Evolutionary conservation across 2,113 vertebrate species (phyloP).

Genomic region (Psophia crepitans): DNA sequence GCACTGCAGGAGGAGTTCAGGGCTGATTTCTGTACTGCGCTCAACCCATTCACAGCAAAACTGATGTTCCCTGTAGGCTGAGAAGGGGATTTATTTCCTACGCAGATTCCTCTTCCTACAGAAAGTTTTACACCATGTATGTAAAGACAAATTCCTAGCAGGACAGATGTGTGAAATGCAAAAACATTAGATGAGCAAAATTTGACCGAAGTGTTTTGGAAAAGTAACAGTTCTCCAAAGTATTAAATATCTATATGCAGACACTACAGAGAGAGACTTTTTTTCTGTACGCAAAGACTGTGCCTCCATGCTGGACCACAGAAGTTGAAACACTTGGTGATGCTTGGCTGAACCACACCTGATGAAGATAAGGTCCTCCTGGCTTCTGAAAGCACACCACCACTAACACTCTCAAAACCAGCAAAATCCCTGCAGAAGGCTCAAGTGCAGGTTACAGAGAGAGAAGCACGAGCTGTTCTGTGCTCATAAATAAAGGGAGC

Average conservation of each 20-base stretch:
- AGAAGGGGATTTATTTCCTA: background rate
- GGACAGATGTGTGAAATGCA: background rate
- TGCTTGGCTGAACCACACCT: background rate
- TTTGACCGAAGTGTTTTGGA: background rate
- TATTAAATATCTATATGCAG: background rate
- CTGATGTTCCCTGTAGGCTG: background rate
- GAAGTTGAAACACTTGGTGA: background rate
- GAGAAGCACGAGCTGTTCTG: background rate
- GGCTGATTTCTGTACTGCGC: background rate
- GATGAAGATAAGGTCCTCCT: background rate
- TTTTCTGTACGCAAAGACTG: background rate
- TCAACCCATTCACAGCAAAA: background rate
- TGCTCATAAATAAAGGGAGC: background rate
- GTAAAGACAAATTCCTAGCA: background rate
- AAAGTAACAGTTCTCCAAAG: background rate
- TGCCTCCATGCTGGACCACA: accelerated
- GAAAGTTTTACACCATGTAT: background rate
- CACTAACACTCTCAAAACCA: background rate
- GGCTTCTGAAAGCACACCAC: background rate
- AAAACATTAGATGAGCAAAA: background rate
- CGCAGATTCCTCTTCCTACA: background rate
- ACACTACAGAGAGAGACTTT: background rate
- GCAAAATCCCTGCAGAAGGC: background rate
- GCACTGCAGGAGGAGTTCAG: background rate
- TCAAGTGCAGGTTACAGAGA: background rate